Base-by-base conservation (phyloP, 2,797 vertebrate species). In the Melanogrammus aeglefinus region DNA sequence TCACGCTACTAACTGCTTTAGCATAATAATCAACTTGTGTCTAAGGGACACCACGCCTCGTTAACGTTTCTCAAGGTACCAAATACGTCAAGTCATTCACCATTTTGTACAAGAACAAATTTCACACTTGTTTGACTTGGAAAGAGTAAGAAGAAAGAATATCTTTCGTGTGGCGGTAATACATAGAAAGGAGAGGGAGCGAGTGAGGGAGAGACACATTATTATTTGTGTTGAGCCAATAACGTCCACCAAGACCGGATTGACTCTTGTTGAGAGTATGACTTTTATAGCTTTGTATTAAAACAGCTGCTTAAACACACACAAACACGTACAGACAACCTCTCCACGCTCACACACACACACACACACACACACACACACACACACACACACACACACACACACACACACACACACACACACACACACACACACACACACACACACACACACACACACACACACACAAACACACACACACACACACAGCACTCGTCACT, bases 271-370 rank as follows among this genome's bases (percentile, higher is more conserved):
- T 90, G 88, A 89, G 81, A 83, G 78, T 75, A 84, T 69, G 77
- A 87, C 81, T 85, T 89, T 84, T 88, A 86, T 57, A 88, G 86
- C 88, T 86, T 85, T 89, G 83, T 84, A 84, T 86, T 86, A 87
- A 87, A 88, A 83, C 87, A 90, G 85, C 86, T 89, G 89, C 87
- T 87, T 83, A 69, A 69, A 69, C 63, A 69, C 63, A 69, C 63
- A 69, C 1, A 86, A 82, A 88, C 83, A 89, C 83, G 83, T 83
- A 78, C 80, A 77, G 75, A 82, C 77, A 88, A 39, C 72, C 81
- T 66, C 72, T 75, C 74, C 39, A 74, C 73, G 72, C 38, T 72
- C 31, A 73, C 77, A 76, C 72, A 77, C 72, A 78, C 75, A 78
- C 78, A 84, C 33, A 77, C 57, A 76, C 39, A 81, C 29, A 73